These are phyloP conservation scores for Gerris lacustris DNA, from an alignment of 2,888 invertebrate genomes.

Conservation along the genomic window DNA sequence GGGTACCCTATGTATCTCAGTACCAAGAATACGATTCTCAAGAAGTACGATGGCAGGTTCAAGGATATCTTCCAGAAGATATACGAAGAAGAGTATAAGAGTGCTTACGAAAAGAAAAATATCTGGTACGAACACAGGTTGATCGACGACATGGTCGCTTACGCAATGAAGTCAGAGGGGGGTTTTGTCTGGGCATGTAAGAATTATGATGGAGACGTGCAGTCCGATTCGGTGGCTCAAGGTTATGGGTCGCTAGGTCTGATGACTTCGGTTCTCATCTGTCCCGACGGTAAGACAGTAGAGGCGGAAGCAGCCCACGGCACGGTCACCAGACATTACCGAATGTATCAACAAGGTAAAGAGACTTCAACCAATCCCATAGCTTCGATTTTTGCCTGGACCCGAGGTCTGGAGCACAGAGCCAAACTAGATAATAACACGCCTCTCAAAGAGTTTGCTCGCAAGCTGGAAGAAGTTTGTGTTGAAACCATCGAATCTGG, in stretches of 20 bases:
- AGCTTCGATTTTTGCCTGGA: slow-evolving; percentile 99
- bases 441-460: slow-evolving; percentile 64
- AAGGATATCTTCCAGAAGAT: slow-evolving; percentile 95
- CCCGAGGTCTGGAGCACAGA: slow-evolving; percentile 80
- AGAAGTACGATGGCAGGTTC: slow-evolving; percentile 90
- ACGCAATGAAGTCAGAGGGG: slow-evolving; percentile 93
- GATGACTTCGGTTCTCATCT: slow-evolving; percentile 94
- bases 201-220: slow-evolving; percentile 98
- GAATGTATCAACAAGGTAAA: slow-evolving; percentile 82
- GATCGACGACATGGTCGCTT: slow-evolving; percentile 99
- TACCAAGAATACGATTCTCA: slow-evolving; percentile 93
- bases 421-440: slow-evolving; percentile 84
- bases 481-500: slow-evolving; percentile 90
- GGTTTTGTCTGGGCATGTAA: slow-evolving; percentile 99
- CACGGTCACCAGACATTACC: slow-evolving; percentile 84
- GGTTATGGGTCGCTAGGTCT: slow-evolving; percentile 91
- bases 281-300: slow-evolving; percentile 95
- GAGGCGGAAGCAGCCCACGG: slow-evolving; percentile 98
- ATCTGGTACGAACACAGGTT: slow-evolving; percentile 98
- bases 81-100: slow-evolving; percentile 77
- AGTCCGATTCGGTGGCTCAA: slow-evolving; percentile 96
- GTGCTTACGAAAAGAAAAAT: slow-evolving; percentile 65
- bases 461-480: slow-evolving; percentile 78
- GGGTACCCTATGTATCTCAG: slow-evolving; percentile 84
- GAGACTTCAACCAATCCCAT: slow-evolving; percentile 99